phyloP scores from a whole-genome alignment of 2,113 vertebrate species.

The Perognathus longimembris region DNA sequence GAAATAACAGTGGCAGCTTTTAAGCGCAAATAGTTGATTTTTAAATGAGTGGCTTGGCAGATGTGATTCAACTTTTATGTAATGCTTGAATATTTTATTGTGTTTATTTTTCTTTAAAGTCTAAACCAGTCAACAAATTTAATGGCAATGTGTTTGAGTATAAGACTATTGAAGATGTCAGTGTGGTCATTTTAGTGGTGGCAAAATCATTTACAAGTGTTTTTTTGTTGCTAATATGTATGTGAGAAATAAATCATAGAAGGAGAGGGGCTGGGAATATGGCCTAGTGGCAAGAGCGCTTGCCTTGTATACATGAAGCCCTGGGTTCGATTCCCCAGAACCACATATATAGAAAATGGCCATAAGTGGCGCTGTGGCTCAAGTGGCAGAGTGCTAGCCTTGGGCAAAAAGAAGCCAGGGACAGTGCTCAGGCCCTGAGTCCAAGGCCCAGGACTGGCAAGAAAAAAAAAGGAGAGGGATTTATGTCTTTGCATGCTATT shows the following conservation, averaged over 20 bases:
- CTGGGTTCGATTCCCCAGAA: no score
- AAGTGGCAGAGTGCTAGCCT: no score
- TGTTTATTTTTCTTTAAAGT: constrained; percentile 39
- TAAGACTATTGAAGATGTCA: background rate
- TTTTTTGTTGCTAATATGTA: background rate
- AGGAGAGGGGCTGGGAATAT: no score
- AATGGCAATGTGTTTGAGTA: background rate
- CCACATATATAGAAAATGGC: no score
- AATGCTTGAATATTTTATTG: background rate
- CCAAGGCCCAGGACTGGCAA: no score
- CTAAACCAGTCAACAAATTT: background rate
- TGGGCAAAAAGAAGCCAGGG: no score
- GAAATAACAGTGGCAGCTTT: constrained; percentile 1
- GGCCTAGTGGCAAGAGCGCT: no score
- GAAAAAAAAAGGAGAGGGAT: background rate
- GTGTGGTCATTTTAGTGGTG: background rate
- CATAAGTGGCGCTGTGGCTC: no score
- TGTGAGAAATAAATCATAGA: background rate
- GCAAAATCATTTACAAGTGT: background rate
- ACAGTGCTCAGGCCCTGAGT: no score
- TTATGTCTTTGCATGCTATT: background rate
- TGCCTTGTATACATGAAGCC: no score
- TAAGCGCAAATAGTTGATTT: constrained; percentile 58
- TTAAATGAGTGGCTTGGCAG: constrained; percentile 59
- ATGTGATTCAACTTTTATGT: constrained; percentile 7